Percentiles rank a stretch among this genome's conserved stretches.
These are phyloP conservation scores for Crocodylus rhombifer DNA, from an alignment of 2,797 vertebrate species.

Conservation along the genomic window DNA sequence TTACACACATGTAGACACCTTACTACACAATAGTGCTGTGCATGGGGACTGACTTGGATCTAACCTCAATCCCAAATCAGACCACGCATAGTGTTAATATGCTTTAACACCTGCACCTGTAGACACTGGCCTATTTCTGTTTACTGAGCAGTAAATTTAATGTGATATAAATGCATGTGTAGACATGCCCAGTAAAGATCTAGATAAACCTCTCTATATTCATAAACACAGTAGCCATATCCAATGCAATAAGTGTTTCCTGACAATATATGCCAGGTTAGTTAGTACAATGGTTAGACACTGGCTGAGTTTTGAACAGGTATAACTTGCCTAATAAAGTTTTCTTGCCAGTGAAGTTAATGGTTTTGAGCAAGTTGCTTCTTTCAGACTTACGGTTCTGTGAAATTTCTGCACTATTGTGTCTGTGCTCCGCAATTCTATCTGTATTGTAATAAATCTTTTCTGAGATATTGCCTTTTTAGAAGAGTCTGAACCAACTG, in stretches of 20 bases:
- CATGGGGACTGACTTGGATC: no score
- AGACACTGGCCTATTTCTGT: no score
- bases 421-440: background rate
- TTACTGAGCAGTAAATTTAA: no score
- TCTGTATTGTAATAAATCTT: background rate
- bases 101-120: no score
- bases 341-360: background rate
- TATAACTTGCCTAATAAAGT: background rate
- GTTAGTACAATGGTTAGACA: background rate
- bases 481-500: background rate
- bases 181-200: no score
- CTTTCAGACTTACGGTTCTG: background rate
- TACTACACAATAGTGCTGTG: no score
- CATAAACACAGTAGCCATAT: background rate
- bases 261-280: background rate
- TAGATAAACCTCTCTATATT: no score
- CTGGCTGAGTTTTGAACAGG: background rate
- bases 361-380: background rate
- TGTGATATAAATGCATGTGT: no score
- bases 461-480: background rate
- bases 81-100: no score
- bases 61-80: no score
- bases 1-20: no score
- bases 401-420: background rate
- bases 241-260: background rate